Evolutionary conservation across 2,888 invertebrate species (phyloP).

Genomic region (Hecatera dysodea): DNA sequence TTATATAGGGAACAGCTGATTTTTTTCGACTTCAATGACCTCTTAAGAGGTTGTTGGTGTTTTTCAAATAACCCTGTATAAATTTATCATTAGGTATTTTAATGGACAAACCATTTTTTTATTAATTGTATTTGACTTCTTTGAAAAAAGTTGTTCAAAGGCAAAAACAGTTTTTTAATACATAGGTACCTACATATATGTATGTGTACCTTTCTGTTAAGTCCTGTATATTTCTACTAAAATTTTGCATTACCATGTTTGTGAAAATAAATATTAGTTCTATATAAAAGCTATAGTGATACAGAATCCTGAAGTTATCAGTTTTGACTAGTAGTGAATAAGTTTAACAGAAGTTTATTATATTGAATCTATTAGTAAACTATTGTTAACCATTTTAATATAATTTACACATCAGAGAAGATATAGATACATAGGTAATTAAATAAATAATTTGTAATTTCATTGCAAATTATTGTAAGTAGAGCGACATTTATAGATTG

Average conservation of each 20-base stretch:
- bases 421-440: neutral
- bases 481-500: conserved; percentile 41
- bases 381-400: neutral
- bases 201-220: too few species aligned
- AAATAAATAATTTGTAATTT: conserved; percentile 31
- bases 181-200: too few species aligned
- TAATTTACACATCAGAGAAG: neutral
- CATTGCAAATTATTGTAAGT: conserved; percentile 43
- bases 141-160: too few species aligned
- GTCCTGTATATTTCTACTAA: neutral
- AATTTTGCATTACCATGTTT: neutral
- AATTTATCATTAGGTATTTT: too few species aligned
- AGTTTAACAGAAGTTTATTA: neutral
- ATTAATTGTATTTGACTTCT: too few species aligned
- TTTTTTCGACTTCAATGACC: too few species aligned
- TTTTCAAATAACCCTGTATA: too few species aligned
- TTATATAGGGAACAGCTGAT: too few species aligned
- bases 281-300: neutral
- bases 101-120: too few species aligned
- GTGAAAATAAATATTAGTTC: neutral
- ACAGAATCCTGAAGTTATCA: neutral
- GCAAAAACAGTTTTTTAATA: too few species aligned
- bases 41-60: too few species aligned
- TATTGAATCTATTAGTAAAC: neutral
- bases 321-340: neutral